Evolutionary conservation across 2,797 vertebrate genomes (phyloP), one percentile per base, ranked within the genome.

Genomic region (Allochrocebus solatus): DNA sequence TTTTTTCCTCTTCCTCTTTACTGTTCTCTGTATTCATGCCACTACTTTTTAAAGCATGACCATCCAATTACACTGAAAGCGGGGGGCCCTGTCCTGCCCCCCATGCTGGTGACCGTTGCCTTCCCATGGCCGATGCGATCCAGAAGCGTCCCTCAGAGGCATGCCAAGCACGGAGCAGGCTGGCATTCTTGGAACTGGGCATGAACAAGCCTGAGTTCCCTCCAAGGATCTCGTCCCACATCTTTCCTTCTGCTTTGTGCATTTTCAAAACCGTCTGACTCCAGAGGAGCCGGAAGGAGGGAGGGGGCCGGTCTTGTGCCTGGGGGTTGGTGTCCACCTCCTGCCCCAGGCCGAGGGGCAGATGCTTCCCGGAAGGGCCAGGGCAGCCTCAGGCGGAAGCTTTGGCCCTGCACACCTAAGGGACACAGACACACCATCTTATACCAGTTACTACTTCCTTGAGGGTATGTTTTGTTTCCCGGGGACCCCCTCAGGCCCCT

Each of bases 401-500:
- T 67, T 11, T 48, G 33, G 8, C 50, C 74, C 30, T 89, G 46
- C 41, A 43, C 30, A 17, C 19, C 12, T 2, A 8, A 22, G 4
- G 39, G 39, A 67, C 33, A n/a, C 33, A 67, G 61, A 26, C 24
- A 14, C 0, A 1, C 4, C n/a, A 12, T 80, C 61, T 36, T 24
- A 7, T 28, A 1, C 28, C 10, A 3, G 4, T 33, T 22, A 11
- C 19, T 22, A 16, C 36, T 59, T 36, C 36, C 14, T 9, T 2
- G 0, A 1, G 2, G 53, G 24, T 53, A 5, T 57, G 36, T 26
- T 9, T 1, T 53, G n/a, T 39, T 11, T 16, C 48, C 43, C 2
- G 1, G n/a, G 30, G 53, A 76, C 46, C 30, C 6, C n/a, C 33
- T 41, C n/a, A 16, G 17, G 10, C 1, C 30, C n/a, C 61, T 87